Conservation (phyloP, 2,888 invertebrate genomes). For the Steinernema scapterisci region DNA sequence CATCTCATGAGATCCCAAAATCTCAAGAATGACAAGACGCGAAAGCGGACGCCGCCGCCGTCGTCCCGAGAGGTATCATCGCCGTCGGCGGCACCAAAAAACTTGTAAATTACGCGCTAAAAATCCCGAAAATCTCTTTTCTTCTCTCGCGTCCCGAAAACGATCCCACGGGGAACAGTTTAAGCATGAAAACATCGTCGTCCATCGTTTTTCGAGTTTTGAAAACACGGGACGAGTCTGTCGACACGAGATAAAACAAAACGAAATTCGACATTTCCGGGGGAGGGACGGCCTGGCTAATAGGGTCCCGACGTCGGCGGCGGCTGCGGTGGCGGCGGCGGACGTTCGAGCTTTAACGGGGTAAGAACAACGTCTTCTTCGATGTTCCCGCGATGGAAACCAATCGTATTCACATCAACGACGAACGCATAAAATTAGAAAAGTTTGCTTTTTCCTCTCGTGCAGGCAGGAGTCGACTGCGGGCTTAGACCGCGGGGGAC, state of each 20-base stretch:
- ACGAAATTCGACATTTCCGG: constrained; percentile 20
- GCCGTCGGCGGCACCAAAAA: no score
- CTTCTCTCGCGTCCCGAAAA: not conserved
- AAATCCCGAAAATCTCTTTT: not conserved
- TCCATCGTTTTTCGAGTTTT: not conserved
- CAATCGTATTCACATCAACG: constrained; percentile 1
- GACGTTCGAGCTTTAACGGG: constrained; percentile 8
- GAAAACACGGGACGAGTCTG: not conserved
- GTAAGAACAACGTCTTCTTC: constrained; percentile 26
- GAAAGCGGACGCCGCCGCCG: no score
- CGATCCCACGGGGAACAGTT: not conserved
- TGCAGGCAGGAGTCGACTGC: no score
- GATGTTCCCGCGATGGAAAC: no score
- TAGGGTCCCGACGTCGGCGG: not conserved
- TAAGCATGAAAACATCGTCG: not conserved
- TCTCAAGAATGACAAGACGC: no score
- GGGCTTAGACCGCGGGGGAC: no score
- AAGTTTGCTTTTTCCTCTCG: not conserved
- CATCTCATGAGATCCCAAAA: not conserved
- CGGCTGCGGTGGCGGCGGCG: no score
- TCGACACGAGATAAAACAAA: constrained; percentile 16
- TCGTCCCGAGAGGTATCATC: not conserved
- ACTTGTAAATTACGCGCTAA: constrained; percentile 12
- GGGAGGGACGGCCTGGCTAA: not conserved
- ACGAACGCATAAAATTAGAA: constrained; percentile 24